Conservation (phyloP, 1,140 invertebrate species). For the Heliothis subflexa region DNA sequence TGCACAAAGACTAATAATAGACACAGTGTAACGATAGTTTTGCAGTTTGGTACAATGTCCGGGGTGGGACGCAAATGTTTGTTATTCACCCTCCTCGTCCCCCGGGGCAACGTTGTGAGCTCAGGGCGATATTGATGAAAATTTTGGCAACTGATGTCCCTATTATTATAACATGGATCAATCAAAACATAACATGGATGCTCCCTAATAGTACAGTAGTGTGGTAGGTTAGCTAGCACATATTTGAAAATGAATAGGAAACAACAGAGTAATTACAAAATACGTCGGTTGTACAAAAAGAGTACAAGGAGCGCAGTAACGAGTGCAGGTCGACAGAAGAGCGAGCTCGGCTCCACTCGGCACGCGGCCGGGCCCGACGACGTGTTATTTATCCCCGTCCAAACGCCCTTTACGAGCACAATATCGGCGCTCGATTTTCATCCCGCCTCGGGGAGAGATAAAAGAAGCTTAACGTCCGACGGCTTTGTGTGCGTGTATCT, state of each 20-base stretch:
- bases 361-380: conserved; percentile 52
- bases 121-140: conserved; percentile 26
- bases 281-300: conserved; percentile 21
- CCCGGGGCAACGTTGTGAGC: background rate
- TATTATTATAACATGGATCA: conserved; percentile 15
- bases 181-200: background rate
- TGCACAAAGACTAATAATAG: conserved; percentile 14
- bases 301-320: conserved; percentile 24
- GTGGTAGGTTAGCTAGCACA: background rate
- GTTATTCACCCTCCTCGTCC: conserved; percentile 7
- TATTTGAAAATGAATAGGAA: background rate
- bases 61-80: conserved; percentile 25
- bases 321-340: conserved; percentile 25
- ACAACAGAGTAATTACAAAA: conserved; percentile 35
- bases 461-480: conserved; percentile 61
- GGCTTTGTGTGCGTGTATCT: conserved; percentile 41
- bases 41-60: conserved; percentile 18
- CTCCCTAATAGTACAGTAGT: background rate
- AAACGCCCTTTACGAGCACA: conserved; percentile 72
- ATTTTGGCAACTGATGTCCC: conserved; percentile 7
- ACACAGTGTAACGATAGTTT: conserved; percentile 19
- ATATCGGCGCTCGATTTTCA: conserved; percentile 75
- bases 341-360: conserved; percentile 31
- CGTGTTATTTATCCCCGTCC: conserved; percentile 73
- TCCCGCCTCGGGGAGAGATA: conserved; percentile 70